Evolutionary conservation across 2,888 invertebrate genomes (phyloP), one percentile per base, ranked within the genome.

Genomic region (Tethea ocularis): DNA sequence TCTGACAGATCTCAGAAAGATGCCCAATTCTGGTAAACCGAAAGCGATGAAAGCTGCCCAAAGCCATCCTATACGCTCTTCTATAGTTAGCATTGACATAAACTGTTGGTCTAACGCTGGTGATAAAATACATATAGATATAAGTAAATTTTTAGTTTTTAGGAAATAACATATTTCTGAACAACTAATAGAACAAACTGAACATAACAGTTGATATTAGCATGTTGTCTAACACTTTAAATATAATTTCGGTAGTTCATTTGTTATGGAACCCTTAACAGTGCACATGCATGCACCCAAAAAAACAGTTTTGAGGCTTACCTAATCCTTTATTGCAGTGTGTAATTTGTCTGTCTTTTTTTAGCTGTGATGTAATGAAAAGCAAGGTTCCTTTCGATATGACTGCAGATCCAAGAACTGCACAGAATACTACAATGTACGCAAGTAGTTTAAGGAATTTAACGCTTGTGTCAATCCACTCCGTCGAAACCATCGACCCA

Each of bases 31-130:
- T 0, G 98, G 98, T 23, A 96, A 88, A 51, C 95, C 91, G 78
- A 97, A 97, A 23, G 96, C 95, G 70, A 97, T 95, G 51, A 97
- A 89, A 29, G 97, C 83, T 55, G 96, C 95, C 97, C 97, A 98
- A 15, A 96, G 94, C 97, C 97, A 97, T 52, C 95, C 92, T 59
- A 96, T 91, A 66, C 95, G 94, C 77, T 96, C 96, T 71, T 94
- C 94, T 62, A 94, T 88, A 0, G 96, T 93, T 24, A 96, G 86
- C 7, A 89, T 84, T 1, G 95, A 95, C 63, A 94, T 87, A 71
- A 95, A 95, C 77, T 95, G 94, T 73, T 94, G 94, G 70, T 95
- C 94, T 52, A 94, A 84, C 61, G 94, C 96, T 96, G 85, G 53
- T 74, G n/a, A 29, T 17, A n/a, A 71, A 61, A 26, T 61, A 67